Evolutionary conservation across 2,888 invertebrate genomes (phyloP).

Genomic region (Andrena chrysosceles): DNA sequence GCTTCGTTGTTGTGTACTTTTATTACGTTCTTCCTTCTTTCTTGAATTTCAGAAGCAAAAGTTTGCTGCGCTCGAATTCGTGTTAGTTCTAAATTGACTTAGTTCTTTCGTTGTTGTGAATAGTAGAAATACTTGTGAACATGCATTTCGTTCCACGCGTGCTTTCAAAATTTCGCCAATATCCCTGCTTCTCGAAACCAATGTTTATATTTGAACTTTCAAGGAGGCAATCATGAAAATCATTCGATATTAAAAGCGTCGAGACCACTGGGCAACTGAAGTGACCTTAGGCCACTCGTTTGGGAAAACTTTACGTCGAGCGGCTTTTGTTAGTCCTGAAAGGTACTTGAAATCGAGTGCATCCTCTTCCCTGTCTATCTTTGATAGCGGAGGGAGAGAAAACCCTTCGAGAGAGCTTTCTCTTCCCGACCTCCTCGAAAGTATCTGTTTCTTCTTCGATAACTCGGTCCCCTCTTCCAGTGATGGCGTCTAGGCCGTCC

Average conservation of each 20-base stretch:
- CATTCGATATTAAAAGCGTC: slow-evolving; percentile 45
- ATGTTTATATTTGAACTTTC: neutral
- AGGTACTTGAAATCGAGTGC: slow-evolving; percentile 76
- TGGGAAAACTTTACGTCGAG: slow-evolving; percentile 76
- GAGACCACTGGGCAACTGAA: slow-evolving; percentile 29
- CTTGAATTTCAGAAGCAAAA: too few species aligned
- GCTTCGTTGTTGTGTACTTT: too few species aligned
- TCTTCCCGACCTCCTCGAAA: slow-evolving; percentile 55
- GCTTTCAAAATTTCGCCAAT: neutral
- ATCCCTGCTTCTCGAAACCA: neutral
- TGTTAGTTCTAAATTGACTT: too few species aligned
- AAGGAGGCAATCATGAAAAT: slow-evolving; percentile 29
- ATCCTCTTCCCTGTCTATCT: slow-evolving; percentile 53
- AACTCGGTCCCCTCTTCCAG: slow-evolving; percentile 59
- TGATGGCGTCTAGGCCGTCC: slow-evolving; percentile 43
- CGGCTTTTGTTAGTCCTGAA: slow-evolving; percentile 77
- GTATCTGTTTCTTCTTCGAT: slow-evolving; percentile 71
- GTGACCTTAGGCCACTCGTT: slow-evolving; percentile 71
- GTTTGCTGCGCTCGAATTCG: too few species aligned
- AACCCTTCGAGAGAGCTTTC: slow-evolving; percentile 44
- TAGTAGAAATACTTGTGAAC: too few species aligned
- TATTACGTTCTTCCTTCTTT: too few species aligned
- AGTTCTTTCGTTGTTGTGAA: too few species aligned
- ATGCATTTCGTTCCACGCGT: neutral
- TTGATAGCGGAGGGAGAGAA: slow-evolving; percentile 36